phyloP scores from a whole-genome alignment of 2,797 vertebrate species.

The Serranus cabrilla region DNA sequence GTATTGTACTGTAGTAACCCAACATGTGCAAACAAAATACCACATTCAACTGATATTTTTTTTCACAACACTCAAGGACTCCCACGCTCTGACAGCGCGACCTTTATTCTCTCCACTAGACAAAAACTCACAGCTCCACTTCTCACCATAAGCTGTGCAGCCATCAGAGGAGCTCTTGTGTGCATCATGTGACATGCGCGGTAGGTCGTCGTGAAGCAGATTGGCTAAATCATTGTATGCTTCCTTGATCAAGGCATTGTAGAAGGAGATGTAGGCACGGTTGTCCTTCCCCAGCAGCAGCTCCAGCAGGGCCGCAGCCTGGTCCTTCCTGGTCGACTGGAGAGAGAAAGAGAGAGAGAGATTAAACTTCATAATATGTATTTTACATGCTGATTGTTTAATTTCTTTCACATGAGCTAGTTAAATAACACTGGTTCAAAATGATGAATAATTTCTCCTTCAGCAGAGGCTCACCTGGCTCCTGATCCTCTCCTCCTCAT shows the following conservation, averaged over 20 bases:
- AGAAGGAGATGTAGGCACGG: conserved; percentile 93
- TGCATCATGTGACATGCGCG: conserved; percentile 76
- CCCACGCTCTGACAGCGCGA: conserved; percentile 5
- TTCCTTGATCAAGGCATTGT: conserved; percentile 93
- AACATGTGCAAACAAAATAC: neutral
- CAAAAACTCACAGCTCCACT: neutral
- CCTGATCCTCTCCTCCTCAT: conserved; percentile 91
- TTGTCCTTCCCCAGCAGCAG: conserved; percentile 93
- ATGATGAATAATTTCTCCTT: neutral
- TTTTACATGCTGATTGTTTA: neutral
- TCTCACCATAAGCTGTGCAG: conserved; percentile 88
- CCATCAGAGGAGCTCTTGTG: conserved; percentile 82
- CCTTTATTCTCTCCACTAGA: neutral
- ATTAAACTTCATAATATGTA: neutral
- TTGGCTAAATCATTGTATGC: conserved; percentile 92
- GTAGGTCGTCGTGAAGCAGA: conserved; percentile 88
- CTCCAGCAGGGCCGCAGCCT: conserved; percentile 90
- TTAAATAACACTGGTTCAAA: neutral
- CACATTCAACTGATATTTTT: neutral
- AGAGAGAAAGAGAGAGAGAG: conserved; percentile 8
- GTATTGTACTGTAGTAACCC: neutral
- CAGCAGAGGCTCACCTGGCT: conserved; percentile 83
- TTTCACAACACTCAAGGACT: conserved; percentile 3
- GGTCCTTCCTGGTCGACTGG: conserved; percentile 88
- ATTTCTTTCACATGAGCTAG: neutral